A percentile compares a stretch with the other conserved stretches of the same genome.
These are phyloP conservation scores for Ormyrus labotus DNA, from an alignment of 2,888 invertebrate species.

Conservation along the genomic window DNA sequence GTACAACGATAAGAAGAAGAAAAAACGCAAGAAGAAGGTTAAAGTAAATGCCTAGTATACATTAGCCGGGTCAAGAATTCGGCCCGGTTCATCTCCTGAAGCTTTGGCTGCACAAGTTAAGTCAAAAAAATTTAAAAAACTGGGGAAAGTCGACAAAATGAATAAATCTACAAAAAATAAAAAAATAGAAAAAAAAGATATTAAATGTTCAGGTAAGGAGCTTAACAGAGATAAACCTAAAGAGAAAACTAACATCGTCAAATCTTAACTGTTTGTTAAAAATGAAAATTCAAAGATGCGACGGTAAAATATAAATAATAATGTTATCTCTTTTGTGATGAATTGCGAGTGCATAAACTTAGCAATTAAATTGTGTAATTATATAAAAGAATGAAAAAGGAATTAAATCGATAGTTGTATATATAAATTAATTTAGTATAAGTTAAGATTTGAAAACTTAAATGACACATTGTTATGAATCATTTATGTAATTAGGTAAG, in stretches of 20 bases:
- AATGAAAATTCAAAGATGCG: constrained; percentile 47
- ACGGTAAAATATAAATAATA: constrained; percentile 15
- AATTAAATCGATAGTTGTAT: constrained; percentile 48
- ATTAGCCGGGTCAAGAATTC: constrained; percentile 67
- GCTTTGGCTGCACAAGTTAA: constrained; percentile 36
- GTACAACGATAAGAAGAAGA: constrained; percentile 81
- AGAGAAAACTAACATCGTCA: constrained; percentile 32
- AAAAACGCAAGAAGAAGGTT: constrained; percentile 83
- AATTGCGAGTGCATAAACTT: constrained; percentile 35
- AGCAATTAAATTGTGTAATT: constrained; percentile 52
- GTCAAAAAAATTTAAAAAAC: constrained; percentile 37
- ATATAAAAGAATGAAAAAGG: constrained; percentile 14
- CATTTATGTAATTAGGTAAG: constrained; percentile 52
- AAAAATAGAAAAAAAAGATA: constrained; percentile 35
- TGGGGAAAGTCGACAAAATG: constrained; percentile 38
- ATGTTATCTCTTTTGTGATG: constrained; percentile 39
- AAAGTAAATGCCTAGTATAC: constrained; percentile 75
- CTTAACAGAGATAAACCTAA: constrained; percentile 37
- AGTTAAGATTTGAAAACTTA: constrained; percentile 48
- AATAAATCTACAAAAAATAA: constrained; percentile 43
- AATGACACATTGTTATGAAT: constrained; percentile 41
- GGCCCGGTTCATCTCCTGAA: constrained; percentile 65
- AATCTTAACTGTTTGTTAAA: constrained; percentile 32
- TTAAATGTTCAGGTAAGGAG: constrained; percentile 38
- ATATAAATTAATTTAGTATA: constrained; percentile 47